A percentile compares a stretch with the other conserved stretches of the same genome.
phyloP scores from a whole-genome alignment of 2,113 vertebrate species.

The Vimba vimba region DNA sequence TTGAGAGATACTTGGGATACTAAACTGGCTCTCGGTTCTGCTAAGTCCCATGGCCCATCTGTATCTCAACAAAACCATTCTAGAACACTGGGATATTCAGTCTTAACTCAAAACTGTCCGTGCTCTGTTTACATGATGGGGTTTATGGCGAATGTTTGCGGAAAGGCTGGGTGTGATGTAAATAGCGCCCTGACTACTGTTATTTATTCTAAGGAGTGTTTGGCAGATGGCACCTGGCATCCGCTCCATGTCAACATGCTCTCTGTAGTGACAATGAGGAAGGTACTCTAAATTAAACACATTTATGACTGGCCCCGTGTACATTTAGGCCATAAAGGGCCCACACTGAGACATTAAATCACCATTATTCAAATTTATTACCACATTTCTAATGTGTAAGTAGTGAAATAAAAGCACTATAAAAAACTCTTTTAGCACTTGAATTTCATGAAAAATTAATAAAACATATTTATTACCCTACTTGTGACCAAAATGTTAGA shows the following conservation, averaged over 20 bases:
- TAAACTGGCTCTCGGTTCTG: conserved; percentile 54
- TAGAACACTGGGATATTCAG: conserved; percentile 45
- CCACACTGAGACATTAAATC: conserved; percentile 11
- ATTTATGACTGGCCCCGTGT: conserved; percentile 4
- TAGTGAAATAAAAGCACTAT: conserved; percentile 17
- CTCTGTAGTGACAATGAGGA: conserved; percentile 35
- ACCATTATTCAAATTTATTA: not conserved
- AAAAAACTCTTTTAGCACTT: not conserved
- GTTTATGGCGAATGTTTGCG: conserved; percentile 56
- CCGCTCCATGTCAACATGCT: conserved; percentile 22
- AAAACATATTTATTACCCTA: not conserved
- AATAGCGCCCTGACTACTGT: conserved; percentile 48
- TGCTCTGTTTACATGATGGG: conserved; percentile 34
- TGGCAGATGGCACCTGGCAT: conserved; percentile 6
- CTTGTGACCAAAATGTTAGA: not conserved
- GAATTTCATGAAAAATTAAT: not conserved
- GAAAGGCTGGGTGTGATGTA: conserved; percentile 60
- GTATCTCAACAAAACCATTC: conserved; percentile 47
- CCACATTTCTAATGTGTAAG: not conserved
- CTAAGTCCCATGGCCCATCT: conserved; percentile 50
- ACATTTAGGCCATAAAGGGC: conserved; percentile 14
- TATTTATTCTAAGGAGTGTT: conserved; percentile 43
- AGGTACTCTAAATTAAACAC: conserved; percentile 4
- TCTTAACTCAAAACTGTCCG: conserved; percentile 22
- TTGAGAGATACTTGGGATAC: conserved; percentile 49